Conservation (phyloP, 2,113 vertebrate species). For the Spea bombifrons region DNA sequence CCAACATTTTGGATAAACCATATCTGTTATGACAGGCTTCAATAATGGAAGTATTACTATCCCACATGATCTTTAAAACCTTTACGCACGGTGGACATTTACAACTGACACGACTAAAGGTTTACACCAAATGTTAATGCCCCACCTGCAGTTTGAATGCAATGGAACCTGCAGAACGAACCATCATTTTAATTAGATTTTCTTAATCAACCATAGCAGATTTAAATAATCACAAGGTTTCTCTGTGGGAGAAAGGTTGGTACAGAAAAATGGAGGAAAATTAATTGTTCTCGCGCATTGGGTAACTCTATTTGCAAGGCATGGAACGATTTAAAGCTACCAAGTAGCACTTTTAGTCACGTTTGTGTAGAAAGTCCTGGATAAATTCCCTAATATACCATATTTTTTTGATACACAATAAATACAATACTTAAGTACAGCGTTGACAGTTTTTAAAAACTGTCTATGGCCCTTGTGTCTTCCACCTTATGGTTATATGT, state of each 20-base stretch:
- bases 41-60: no score
- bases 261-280: slow-evolving; percentile 39
- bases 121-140: slow-evolving; percentile 6
- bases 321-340: neutral
- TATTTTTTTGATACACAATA: no score
- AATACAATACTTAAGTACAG: no score
- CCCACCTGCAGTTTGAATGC: slow-evolving; percentile 36
- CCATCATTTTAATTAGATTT: slow-evolving; percentile 45
- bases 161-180: slow-evolving; percentile 28
- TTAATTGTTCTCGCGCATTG: slow-evolving; percentile 29
- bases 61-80: no score
- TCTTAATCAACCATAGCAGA: slow-evolving; percentile 43
- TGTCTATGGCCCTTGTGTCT: no score
- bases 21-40: no score
- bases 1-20: no score
- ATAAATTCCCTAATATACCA: no score
- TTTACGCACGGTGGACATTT: neutral
- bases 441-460: no score
- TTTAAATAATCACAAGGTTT: slow-evolving; percentile 40
- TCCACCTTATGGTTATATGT: no score
- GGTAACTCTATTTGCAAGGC: slow-evolving; percentile 9
- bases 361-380: no score
- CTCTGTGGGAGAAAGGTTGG: slow-evolving; percentile 42
- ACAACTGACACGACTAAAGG: neutral
- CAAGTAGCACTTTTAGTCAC: neutral